These are phyloP conservation scores for Aegithalos caudatus DNA, from an alignment of 2,113 vertebrate species.

Conservation along the genomic window DNA sequence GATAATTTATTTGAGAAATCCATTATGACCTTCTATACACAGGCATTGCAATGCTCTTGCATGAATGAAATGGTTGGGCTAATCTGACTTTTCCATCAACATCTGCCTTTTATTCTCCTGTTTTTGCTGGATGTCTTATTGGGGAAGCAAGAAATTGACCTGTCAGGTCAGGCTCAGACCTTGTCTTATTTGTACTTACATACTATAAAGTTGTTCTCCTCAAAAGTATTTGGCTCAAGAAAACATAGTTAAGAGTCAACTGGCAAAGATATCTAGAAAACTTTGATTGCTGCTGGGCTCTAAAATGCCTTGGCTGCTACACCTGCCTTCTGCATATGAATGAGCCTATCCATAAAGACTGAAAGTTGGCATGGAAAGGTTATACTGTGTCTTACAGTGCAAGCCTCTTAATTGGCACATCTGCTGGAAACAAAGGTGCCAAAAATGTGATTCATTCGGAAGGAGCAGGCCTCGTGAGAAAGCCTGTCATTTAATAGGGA, in stretches of 20 bases:
- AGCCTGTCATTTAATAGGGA: neutral
- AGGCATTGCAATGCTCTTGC: neutral
- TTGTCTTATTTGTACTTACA: neutral
- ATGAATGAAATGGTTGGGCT: neutral
- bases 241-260: neutral
- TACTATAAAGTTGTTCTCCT: neutral
- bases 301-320: constrained; percentile 25
- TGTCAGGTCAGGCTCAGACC: neutral
- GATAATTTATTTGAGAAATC: neutral
- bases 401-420: constrained; percentile 39
- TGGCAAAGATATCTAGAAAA: constrained; percentile 24
- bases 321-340: constrained; percentile 24
- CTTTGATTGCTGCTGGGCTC: constrained; percentile 2
- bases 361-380: constrained; percentile 39
- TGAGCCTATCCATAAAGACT: neutral
- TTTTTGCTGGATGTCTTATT: neutral
- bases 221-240: constrained; percentile 12
- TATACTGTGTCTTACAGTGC: neutral
- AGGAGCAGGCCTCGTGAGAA: constrained; percentile 5
- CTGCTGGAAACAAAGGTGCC: constrained; percentile 45
- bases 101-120: neutral
- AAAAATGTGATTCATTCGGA: neutral
- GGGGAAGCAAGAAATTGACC: neutral
- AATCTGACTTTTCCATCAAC: neutral
- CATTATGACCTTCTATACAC: neutral